These are phyloP conservation scores for Nesoenas mayeri DNA, from an alignment of 2,113 vertebrate genomes.

Conservation along the genomic window DNA sequence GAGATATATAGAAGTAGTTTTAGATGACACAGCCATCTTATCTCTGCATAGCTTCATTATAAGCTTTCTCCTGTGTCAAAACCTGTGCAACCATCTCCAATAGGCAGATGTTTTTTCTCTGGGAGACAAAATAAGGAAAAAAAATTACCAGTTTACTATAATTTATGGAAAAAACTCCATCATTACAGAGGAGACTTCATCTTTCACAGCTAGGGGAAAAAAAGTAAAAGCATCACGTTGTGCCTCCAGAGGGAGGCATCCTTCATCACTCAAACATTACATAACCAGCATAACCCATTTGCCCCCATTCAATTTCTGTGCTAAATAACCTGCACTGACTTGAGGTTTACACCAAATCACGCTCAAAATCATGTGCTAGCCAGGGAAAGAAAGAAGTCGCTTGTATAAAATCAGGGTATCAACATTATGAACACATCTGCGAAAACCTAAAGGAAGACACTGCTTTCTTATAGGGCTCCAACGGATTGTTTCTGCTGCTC, in stretches of 20 bases:
- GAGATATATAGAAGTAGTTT: not conserved
- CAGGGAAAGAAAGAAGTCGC: not conserved
- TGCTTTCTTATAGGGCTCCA: not conserved
- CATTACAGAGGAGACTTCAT: not conserved
- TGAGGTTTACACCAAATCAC: not conserved
- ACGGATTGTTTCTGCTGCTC: not conserved
- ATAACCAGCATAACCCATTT: not conserved
- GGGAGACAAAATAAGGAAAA: not conserved
- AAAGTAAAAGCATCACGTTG: not conserved
- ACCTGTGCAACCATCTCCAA: not conserved
- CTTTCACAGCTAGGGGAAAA: not conserved
- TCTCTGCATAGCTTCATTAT: not conserved
- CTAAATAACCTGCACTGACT: not conserved
- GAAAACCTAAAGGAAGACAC: not conserved
- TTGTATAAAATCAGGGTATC: not conserved
- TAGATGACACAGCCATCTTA: not conserved
- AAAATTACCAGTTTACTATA: not conserved
- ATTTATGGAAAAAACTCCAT: slow-evolving; percentile 35
- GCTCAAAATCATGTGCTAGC: not conserved
- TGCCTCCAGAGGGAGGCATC: slow-evolving; percentile 40
- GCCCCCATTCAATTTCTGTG: not conserved
- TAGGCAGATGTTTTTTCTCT: not conserved
- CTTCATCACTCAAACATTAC: slow-evolving; percentile 29
- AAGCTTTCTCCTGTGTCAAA: not conserved
- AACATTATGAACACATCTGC: not conserved